phyloP scores from a whole-genome alignment of 1,140 invertebrate species.

The Drosophila navojoa region DNA sequence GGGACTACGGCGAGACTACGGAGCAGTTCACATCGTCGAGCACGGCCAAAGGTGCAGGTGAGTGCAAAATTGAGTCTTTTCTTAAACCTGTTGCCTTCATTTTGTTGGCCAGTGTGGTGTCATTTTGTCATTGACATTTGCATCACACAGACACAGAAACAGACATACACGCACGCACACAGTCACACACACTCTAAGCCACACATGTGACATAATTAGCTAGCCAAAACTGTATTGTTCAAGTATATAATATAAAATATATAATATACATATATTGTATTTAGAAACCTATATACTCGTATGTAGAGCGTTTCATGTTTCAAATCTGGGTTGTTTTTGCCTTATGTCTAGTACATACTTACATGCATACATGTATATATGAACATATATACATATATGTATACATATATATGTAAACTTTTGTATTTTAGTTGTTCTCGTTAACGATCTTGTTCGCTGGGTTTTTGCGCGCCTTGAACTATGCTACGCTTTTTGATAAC shows the following conservation, averaged over 20 bases:
- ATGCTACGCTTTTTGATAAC: constrained; percentile 38
- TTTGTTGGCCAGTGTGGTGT: constrained; percentile 54
- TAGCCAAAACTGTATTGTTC: constrained; percentile 48
- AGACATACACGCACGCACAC: constrained; percentile 21
- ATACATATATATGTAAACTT: neutral
- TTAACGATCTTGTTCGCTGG: constrained; percentile 22
- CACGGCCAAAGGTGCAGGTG: constrained; percentile 86
- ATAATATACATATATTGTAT: constrained; percentile 22
- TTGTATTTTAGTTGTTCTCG: constrained; percentile 29
- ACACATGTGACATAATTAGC: constrained; percentile 62
- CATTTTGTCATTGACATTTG: constrained; percentile 77
- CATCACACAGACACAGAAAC: constrained; percentile 48
- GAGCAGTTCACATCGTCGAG: constrained; percentile 87
- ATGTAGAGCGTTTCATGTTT: constrained; percentile 41
- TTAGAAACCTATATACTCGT: constrained; percentile 12
- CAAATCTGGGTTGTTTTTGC: constrained; percentile 55
- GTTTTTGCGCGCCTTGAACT: constrained; percentile 38
- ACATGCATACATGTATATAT: constrained; percentile 20
- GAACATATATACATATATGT: constrained; percentile 11
- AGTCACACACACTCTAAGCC: too few species aligned
- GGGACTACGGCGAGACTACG: constrained; percentile 86
- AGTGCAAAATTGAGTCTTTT: constrained; percentile 39
- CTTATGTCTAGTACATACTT: constrained; percentile 26
- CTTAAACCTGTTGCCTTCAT: constrained; percentile 19
- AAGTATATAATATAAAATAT: constrained; percentile 12